These are phyloP conservation scores for Malurus splendens DNA, from an alignment of 2,797 vertebrate genomes.

Conservation along the genomic window DNA sequence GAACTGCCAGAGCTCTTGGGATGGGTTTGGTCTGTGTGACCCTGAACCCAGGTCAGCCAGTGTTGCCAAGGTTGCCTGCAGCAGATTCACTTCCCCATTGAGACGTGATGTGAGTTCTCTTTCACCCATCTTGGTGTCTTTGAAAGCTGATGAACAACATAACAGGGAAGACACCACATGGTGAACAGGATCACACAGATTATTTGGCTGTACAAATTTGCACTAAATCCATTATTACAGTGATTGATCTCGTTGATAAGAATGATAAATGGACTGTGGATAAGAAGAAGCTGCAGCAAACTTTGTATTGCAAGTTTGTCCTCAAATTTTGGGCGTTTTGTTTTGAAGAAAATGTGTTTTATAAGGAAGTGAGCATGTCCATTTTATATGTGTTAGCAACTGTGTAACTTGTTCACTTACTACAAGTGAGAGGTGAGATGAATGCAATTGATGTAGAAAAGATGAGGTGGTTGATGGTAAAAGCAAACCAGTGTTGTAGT, in stretches of 20 bases:
- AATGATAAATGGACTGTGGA: background rate
- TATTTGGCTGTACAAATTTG: background rate
- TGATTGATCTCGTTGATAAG: background rate
- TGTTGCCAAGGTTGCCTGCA: background rate
- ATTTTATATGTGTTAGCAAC: background rate
- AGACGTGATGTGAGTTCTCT: background rate
- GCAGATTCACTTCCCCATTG: accelerated
- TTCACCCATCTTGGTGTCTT: background rate
- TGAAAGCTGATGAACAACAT: background rate
- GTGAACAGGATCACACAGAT: background rate
- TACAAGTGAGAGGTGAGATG: background rate
- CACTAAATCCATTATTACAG: background rate
- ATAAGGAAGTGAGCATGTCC: background rate
- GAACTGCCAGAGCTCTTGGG: background rate
- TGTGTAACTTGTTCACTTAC: background rate
- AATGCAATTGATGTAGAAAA: background rate
- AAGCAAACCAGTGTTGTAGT: background rate
- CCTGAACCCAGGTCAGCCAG: background rate
- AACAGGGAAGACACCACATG: background rate
- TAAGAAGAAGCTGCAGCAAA: background rate
- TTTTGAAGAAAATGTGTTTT: background rate
- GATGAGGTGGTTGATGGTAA: background rate
- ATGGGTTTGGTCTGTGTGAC: background rate
- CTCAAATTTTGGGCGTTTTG: background rate
- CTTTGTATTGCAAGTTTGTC: background rate